These are phyloP conservation scores for Bathynomus jamesi DNA, from an alignment of 1,140 invertebrate genomes.

Conservation along the genomic window DNA sequence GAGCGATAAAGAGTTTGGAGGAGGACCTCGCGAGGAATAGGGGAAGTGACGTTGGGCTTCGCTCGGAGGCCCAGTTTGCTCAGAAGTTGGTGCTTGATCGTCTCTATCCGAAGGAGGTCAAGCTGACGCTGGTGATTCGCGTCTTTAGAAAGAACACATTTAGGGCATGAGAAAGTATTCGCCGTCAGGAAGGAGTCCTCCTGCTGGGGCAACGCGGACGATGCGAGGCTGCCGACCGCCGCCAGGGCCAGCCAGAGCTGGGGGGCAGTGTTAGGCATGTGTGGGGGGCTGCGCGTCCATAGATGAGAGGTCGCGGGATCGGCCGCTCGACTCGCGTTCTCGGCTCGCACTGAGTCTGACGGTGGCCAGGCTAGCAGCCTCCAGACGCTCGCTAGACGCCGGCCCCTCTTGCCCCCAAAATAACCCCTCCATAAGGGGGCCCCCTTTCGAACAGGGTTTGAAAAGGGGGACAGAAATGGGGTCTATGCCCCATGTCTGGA, in stretches of 20 bases:
- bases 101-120: conserved; percentile 58
- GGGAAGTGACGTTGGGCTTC: conserved; percentile 61
- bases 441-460: not conserved
- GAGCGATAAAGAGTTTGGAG: conserved; percentile 60
- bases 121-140: conserved; percentile 29
- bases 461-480: not conserved
- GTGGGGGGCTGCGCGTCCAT: conserved; percentile 26
- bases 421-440: not conserved
- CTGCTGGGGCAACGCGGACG: conserved; percentile 8
- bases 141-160: conserved; percentile 24
- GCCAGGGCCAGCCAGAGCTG: conserved; percentile 28
- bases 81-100: conserved; percentile 67
- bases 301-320: conserved; percentile 13
- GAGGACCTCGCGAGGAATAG: conserved; percentile 56
- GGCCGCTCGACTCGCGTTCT: conserved; percentile 21
- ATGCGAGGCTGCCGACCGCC: conserved; percentile 12
- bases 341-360: conserved; percentile 24
- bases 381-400: conserved; percentile 23
- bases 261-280: conserved; percentile 25
- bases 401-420: not conserved
- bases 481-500: not conserved
- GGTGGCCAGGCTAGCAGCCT: not conserved
- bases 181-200: conserved; percentile 17
- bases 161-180: conserved; percentile 29
- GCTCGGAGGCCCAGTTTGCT: conserved; percentile 59